Percentiles rank a stretch among this genome's conserved stretches.
These are phyloP conservation scores for Platanista minor DNA, from an alignment of 2,113 vertebrate species.

Conservation along the genomic window DNA sequence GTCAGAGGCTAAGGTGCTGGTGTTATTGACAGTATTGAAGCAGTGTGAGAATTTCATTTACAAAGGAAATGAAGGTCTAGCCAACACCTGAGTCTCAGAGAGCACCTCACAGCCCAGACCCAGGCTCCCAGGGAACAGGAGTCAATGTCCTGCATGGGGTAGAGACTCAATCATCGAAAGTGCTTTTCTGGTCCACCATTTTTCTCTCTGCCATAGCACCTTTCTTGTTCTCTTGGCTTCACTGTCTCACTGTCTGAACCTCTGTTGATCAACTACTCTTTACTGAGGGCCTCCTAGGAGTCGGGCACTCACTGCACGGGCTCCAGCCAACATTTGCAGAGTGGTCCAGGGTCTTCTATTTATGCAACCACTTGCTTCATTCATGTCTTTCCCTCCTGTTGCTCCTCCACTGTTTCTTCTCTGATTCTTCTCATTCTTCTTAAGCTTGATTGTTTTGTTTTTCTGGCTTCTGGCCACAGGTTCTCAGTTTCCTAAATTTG, in stretches of 20 bases:
- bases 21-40: neutral
- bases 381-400: rapidly evolving
- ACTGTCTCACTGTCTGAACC: rapidly evolving
- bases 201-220: rapidly evolving
- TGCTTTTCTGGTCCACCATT: neutral
- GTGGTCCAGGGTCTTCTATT: rapidly evolving
- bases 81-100: no score
- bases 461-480: neutral
- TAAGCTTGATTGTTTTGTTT: neutral
- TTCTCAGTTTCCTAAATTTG: neutral
- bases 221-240: neutral
- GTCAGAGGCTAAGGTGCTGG: neutral
- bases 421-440: no score
- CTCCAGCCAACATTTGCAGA: rapidly evolving
- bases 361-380: rapidly evolving
- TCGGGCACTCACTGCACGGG: rapidly evolving
- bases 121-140: neutral
- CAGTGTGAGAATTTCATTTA: neutral
- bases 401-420: no score
- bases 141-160: rapidly evolving
- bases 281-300: neutral
- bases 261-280: rapidly evolving
- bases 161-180: rapidly evolving
- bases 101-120: rapidly evolving
- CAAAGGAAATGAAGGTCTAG: neutral